Base-by-base conservation (phyloP, 2,888 invertebrate species). In the Choristoneura rosaceana region DNA sequence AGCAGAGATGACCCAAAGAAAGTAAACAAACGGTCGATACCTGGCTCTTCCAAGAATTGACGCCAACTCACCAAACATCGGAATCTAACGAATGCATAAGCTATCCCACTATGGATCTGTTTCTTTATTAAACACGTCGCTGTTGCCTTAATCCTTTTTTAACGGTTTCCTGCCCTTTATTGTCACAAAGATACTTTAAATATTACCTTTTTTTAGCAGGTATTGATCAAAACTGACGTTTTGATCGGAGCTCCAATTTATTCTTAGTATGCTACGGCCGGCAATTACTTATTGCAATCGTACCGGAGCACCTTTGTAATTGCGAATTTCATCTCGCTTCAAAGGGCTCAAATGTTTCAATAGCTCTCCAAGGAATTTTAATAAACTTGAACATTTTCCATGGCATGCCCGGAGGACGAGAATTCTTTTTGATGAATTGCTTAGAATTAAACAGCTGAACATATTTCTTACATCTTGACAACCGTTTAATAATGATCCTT, bases 31-130 rank as follows among this genome's bases (percentile, higher is more conserved):
- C 79, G 77, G 52, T 78, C 75, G 71, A 71, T 82, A 80, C 84
- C 83, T 82, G 84, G 82, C 78, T 76, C 75, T 87, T 88, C 84
- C 75, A 67, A 79, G 87, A 87, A 88, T 81, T 81, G 81, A 76
- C 80, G 80, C 79, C 74, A 65, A 14, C 58, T 55, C 60, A 78
- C 76, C 77, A 45, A 33, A 70, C 58, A 17, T 70, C n/a, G 73
- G 73, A 64, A 73, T 73, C 64, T 73, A 64, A 64, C 64, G 73
- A 69, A 73, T 73, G 73, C 58, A 69, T 69, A 69, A 64, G 73
- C 61, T 67, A 66, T 67, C 61, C 73, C 69, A 64, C 64, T 64
- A 59, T 9, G 63, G 68, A 58, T 69, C 64, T 52, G 64, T 47
- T 69, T 68, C 68, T 69, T 73, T 73, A 59, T 71, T 73, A 59